phyloP scores from a whole-genome alignment of 2,113 vertebrate genomes.

The Callocephalon fimbriatum region DNA sequence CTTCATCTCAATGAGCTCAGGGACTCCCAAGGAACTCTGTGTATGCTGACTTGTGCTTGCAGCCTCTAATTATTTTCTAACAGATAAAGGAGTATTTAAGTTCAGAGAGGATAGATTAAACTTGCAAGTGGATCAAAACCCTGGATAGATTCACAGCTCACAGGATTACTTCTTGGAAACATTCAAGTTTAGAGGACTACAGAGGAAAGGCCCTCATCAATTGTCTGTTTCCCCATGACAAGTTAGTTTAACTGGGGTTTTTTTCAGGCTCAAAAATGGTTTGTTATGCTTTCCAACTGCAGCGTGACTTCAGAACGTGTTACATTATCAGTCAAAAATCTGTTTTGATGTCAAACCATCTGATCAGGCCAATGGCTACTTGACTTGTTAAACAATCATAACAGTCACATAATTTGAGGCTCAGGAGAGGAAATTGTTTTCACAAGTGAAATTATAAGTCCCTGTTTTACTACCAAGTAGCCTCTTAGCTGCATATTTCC shows the following conservation, averaged over 20 bases:
- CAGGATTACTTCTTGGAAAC: slow-evolving; percentile 18
- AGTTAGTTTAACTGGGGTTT: not conserved
- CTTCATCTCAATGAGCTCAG: slow-evolving; percentile 75
- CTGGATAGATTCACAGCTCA: slow-evolving; percentile 26
- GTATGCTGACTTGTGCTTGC: slow-evolving; percentile 64
- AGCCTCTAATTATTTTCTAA: slow-evolving; percentile 81
- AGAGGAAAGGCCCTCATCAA: not conserved
- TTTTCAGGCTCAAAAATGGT: not conserved
- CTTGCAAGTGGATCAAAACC: slow-evolving; percentile 69
- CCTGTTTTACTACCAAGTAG: not conserved
- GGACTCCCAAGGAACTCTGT: slow-evolving; percentile 69
- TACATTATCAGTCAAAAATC: not conserved
- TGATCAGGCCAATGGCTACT: not conserved
- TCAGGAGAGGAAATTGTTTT: not conserved
- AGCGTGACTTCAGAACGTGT: not conserved
- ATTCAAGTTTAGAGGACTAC: not conserved
- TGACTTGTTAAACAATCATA: not conserved
- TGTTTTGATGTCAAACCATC: not conserved
- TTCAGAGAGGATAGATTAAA: slow-evolving; percentile 72
- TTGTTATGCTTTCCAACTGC: not conserved
- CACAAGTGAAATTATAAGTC: not conserved
- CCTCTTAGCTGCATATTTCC: not conserved
- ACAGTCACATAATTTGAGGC: not conserved
- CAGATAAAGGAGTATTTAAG: slow-evolving; percentile 76
- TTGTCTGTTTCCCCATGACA: not conserved